Evolutionary conservation across 2,797 vertebrate genomes (phyloP).

Genomic region (Sebastes kiyomatsui): DNA sequence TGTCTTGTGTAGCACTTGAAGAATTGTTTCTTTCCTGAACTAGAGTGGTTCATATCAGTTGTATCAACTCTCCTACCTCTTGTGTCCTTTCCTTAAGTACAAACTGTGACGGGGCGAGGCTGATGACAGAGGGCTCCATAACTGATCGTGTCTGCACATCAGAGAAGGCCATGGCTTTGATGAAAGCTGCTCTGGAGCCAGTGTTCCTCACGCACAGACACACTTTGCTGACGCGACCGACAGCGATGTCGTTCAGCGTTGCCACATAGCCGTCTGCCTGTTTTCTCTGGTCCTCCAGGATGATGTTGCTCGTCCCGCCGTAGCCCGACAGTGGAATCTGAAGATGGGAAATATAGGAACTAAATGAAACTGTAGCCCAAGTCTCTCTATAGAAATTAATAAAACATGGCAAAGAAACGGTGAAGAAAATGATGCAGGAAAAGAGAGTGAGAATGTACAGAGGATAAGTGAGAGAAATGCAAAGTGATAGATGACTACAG

Average conservation of each 20-base stretch:
- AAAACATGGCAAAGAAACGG: neutral
- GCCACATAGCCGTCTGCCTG: slow-evolving; percentile 88
- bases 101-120: slow-evolving; percentile 91
- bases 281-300: slow-evolving; percentile 92
- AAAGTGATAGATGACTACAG: neutral
- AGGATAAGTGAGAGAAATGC: neutral
- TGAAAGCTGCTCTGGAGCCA: slow-evolving; percentile 92
- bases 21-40: neutral
- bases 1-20: neutral
- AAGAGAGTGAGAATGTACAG: neutral
- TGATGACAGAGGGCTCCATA: slow-evolving; percentile 85
- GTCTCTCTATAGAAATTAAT: neutral
- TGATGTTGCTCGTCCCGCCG: slow-evolving; percentile 93
- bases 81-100: slow-evolving; percentile 90
- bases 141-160: slow-evolving; percentile 78
- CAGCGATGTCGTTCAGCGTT: slow-evolving; percentile 76
- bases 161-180: slow-evolving; percentile 88
- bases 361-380: neutral
- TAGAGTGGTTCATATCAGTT: neutral
- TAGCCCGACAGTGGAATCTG: slow-evolving; percentile 97
- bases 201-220: slow-evolving; percentile 89
- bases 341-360: neutral
- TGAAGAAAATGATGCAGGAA: neutral
- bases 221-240: slow-evolving; percentile 82
- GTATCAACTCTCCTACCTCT: slow-evolving; percentile 80